Evolutionary conservation across 2,888 invertebrate species (phyloP).

Genomic region (Zootermopsis nevadensis): DNA sequence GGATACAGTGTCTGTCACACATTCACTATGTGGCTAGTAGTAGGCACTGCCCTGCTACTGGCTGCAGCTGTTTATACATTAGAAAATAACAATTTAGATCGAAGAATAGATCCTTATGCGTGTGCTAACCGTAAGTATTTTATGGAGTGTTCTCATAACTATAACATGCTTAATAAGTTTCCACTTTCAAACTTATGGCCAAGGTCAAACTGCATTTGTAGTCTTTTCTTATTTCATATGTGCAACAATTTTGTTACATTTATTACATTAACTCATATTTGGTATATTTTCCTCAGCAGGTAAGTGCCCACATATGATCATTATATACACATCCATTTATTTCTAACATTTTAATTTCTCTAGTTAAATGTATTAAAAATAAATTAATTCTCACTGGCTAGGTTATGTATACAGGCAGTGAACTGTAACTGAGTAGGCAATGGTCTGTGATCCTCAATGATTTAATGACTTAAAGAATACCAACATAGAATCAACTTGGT

Average conservation of each 20-base stretch:
- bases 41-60: not conserved
- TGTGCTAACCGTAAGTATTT: slow-evolving; percentile 7
- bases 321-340: no score
- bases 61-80: not conserved
- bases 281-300: no score
- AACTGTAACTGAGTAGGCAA: no score
- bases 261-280: not conserved
- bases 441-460: no score
- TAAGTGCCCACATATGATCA: no score
- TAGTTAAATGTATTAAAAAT: not conserved
- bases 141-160: not conserved
- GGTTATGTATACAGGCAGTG: no score
- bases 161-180: not conserved
- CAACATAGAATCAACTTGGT: no score
- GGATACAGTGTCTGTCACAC: not conserved
- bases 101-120: not conserved
- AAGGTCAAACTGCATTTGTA: not conserved
- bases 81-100: not conserved
- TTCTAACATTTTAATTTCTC: not conserved
- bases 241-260: not conserved
- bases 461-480: no score
- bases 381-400: no score
- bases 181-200: not conserved
- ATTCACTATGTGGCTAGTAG: not conserved
- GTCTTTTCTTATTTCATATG: not conserved